These are phyloP conservation scores for Subacronicta megacephala DNA, from an alignment of 2,888 invertebrate species.

Conservation along the genomic window DNA sequence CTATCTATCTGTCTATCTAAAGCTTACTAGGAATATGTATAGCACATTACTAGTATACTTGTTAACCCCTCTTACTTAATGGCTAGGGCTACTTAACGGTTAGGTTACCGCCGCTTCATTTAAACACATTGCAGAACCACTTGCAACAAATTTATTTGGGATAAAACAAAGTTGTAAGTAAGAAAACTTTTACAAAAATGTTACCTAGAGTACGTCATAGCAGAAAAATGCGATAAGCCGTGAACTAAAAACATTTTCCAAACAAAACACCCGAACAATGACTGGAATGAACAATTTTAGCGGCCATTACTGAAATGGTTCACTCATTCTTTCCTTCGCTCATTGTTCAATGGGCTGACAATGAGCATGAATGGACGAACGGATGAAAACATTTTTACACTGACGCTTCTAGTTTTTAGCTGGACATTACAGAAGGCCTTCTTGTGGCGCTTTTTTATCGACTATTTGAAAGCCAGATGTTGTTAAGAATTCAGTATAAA, in stretches of 20 bases:
- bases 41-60: too few species aligned
- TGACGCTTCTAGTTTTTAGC: constrained; percentile 30
- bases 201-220: neutral
- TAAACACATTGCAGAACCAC: too few species aligned
- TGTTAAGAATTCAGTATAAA: too few species aligned
- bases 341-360: constrained; percentile 59
- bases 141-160: too few species aligned
- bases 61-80: too few species aligned
- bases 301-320: constrained; percentile 55
- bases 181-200: too few species aligned
- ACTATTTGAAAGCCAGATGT: too few species aligned
- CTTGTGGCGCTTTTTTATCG: neutral
- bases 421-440: constrained; percentile 5
- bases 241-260: constrained; percentile 3
- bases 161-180: too few species aligned
- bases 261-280: constrained; percentile 23
- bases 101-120: too few species aligned
- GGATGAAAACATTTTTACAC: constrained; percentile 44
- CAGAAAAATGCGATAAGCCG: neutral
- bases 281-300: constrained; percentile 39
- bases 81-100: too few species aligned
- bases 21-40: too few species aligned
- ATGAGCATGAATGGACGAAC: constrained; percentile 38
- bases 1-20: too few species aligned
- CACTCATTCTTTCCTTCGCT: constrained; percentile 38